Evolutionary conservation across 2,797 vertebrate species (phyloP), one percentile per base, ranked within the genome.

Genomic region (Chelmon rostratus): DNA sequence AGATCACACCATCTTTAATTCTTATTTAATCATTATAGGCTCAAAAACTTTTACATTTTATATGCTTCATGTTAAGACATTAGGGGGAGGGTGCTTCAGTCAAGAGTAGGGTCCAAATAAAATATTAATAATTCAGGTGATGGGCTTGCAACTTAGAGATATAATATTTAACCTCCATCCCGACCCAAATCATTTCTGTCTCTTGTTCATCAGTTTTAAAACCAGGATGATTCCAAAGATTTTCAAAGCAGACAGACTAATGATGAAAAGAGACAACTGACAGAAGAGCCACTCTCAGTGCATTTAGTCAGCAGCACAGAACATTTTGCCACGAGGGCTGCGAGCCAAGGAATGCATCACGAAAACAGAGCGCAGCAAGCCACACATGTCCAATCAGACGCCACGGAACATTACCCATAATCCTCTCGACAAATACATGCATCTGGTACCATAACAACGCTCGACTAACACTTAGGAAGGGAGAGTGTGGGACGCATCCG

Each of bases 401-500:
- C 84, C 86, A 93, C 64, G 85, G 86, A 92, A 93, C 90, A 91
- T 91, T 91, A 92, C 92, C 91, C 86, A 92, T 89, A 92, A 94
- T 93, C 89, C 91, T 93, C 89, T 91, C 50, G 70, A 89, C 90
- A 93, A 93, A 94, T 88, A 92, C 84, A 91, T 86, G 87, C 90
- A 88, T 92, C 87, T 87, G 90, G 93, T 90, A 92, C 92, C 90
- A 92, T 93, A 94, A 93, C 93, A 93, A 91, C 89, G 80, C 88
- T 84, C 64, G 58, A 73, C 86, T 88, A 84, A 87, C 92, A 86
- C 91, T 91, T 83, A 83, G 86, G 85, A 89, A 89, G 85, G 81
- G 84, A 89, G 91, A 90, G 90, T 93, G 88, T 91, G 88, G 88
- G 94, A 94, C 83, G 83, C 76, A 93, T 95, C 94, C 92, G 92